Conservation (phyloP, 2,113 vertebrate genomes). For the Thalassoma bifasciatum region DNA sequence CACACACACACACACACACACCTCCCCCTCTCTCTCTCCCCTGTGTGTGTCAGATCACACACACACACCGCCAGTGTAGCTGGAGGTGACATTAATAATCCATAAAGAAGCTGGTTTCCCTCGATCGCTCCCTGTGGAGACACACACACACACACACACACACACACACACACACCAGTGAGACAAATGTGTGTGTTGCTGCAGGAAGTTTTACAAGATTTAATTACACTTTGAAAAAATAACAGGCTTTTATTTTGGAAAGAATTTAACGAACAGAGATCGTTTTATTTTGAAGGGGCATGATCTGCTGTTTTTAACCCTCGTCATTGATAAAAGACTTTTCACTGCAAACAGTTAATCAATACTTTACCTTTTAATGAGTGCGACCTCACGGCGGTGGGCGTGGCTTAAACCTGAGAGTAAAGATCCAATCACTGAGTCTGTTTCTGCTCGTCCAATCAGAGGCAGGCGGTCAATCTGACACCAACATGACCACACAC, state of each 20-base stretch:
- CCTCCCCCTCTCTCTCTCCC: not conserved
- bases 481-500: too few species aligned
- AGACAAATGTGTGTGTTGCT: not conserved
- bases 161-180: constrained; percentile 6
- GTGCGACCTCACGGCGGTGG: too few species aligned
- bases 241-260: not conserved
- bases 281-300: not conserved
- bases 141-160: not conserved
- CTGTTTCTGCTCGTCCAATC: too few species aligned
- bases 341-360: too few species aligned
- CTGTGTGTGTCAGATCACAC: constrained; percentile 31
- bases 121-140: constrained; percentile 58
- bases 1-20: not conserved
- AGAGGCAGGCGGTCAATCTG: too few species aligned
- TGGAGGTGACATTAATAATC: constrained; percentile 76
- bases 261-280: too few species aligned
- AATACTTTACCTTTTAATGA: too few species aligned
- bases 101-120: constrained; percentile 71
- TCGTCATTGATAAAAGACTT: too few species aligned
- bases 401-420: too few species aligned
- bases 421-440: too few species aligned
- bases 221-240: not conserved
- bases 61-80: constrained; percentile 53
- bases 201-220: not conserved
- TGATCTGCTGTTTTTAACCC: too few species aligned